These are phyloP conservation scores for Pluvialis apricaria DNA, from an alignment of 2,113 vertebrate species.

Conservation along the genomic window DNA sequence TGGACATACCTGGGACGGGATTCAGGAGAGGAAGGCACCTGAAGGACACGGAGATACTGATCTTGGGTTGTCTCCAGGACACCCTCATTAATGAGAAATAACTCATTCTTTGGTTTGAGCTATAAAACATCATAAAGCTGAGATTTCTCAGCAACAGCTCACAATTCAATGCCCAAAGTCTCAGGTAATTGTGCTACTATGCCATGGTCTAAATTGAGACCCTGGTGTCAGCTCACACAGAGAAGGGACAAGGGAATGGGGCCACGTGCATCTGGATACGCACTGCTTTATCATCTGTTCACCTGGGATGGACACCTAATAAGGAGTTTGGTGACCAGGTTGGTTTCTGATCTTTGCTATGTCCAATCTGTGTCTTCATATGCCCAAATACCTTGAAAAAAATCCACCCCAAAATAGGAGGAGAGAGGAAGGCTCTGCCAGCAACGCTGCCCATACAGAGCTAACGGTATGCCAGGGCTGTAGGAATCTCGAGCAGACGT, in stretches of 20 bases:
- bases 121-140: not conserved
- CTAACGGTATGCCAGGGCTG: not conserved
- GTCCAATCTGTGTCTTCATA: not conserved
- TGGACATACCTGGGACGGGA: not conserved
- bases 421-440: not conserved
- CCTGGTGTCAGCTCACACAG: not conserved
- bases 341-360: not conserved
- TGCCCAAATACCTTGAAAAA: not conserved
- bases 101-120: not conserved
- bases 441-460: not conserved
- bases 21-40: not conserved
- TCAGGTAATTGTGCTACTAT: not conserved
- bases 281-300: too few species aligned
- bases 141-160: not conserved
- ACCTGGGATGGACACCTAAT: not conserved
- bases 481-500: accelerated
- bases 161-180: not conserved
- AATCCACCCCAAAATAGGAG: not conserved
- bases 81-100: not conserved
- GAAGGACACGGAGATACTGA: not conserved
- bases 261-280: too few species aligned
- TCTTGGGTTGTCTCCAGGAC: not conserved
- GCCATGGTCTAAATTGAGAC: not conserved
- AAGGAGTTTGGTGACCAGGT: not conserved
- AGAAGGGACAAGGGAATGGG: not conserved